Conservation (phyloP, 2,797 vertebrate species). For the Chanos chanos region DNA sequence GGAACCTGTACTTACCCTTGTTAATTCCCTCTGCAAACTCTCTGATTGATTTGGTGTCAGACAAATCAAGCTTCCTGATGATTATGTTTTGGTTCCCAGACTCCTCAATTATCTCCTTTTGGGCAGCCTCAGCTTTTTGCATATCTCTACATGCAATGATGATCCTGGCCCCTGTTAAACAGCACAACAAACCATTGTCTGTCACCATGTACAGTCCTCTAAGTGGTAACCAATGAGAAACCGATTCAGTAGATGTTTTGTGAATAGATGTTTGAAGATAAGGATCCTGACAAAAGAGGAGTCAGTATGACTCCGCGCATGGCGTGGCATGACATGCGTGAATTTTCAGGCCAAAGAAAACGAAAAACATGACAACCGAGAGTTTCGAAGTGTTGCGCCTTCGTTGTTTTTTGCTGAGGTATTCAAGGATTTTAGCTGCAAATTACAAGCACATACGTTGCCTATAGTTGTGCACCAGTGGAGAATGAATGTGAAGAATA, state of each 20-base stretch:
- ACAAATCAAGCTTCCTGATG: conserved; percentile 72
- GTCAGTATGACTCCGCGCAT: no score
- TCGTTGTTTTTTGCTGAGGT: neutral
- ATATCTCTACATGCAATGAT: conserved; percentile 78
- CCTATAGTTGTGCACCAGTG: neutral
- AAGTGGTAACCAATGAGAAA: no score
- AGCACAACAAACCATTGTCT: conserved; percentile 11
- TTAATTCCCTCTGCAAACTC: conserved; percentile 75
- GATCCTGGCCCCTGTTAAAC: conserved; percentile 71
- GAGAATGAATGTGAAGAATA: conserved; percentile 2
- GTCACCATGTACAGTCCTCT: neutral
- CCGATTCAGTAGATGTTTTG: no score
- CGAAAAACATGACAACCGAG: no score
- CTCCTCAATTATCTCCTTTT: conserved; percentile 66
- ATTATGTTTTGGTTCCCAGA: conserved; percentile 75
- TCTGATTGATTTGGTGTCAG: conserved; percentile 73
- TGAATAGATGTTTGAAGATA: no score
- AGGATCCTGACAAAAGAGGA: no score
- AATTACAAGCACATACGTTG: neutral
- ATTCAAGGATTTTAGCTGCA: neutral
- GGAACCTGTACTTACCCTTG: conserved; percentile 59
- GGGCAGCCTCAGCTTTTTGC: conserved; percentile 68
- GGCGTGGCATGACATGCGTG: no score
- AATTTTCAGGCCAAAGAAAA: no score
- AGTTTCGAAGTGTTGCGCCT: no score